phyloP scores from a whole-genome alignment of 2,888 invertebrate genomes.

The Trimorus sp. region DNA sequence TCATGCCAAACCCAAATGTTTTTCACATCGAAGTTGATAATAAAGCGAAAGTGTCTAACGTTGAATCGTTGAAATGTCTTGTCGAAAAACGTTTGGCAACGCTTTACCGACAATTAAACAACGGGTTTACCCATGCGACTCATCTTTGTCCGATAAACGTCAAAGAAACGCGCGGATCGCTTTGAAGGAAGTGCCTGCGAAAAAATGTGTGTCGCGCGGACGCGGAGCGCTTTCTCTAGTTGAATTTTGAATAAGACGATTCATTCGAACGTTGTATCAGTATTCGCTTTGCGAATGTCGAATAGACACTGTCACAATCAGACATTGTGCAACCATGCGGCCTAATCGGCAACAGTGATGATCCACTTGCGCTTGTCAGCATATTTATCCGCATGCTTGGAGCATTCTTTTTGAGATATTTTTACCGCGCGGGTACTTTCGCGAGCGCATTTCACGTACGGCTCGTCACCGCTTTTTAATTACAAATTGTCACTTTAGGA shows the following conservation, averaged over 20 bases:
- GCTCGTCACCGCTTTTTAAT: no score
- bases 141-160: background rate
- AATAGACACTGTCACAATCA: conserved; percentile 28
- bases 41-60: no score
- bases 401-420: conserved; percentile 40
- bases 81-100: no score
- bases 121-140: no score
- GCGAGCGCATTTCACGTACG: conserved; percentile 3
- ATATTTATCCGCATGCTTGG: conserved; percentile 45
- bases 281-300: conserved; percentile 31
- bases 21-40: no score
- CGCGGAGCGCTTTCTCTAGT: conserved; percentile 13
- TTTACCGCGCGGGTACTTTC: conserved; percentile 20
- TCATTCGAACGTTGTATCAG: conserved; percentile 36
- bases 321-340: conserved; percentile 36
- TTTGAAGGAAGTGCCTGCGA: background rate
- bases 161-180: background rate
- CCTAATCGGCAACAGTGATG: conserved; percentile 42
- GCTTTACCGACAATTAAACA: no score
- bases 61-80: no score
- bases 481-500: no score
- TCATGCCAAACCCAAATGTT: no score
- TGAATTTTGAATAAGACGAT: conserved; percentile 37
- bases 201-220: background rate
- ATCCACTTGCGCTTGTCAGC: conserved; percentile 49